A percentile compares a stretch with the other conserved stretches of the same genome.
These are phyloP conservation scores for Apodemus speciosus DNA, from an alignment of 2,113 vertebrate species.

Conservation along the genomic window DNA sequence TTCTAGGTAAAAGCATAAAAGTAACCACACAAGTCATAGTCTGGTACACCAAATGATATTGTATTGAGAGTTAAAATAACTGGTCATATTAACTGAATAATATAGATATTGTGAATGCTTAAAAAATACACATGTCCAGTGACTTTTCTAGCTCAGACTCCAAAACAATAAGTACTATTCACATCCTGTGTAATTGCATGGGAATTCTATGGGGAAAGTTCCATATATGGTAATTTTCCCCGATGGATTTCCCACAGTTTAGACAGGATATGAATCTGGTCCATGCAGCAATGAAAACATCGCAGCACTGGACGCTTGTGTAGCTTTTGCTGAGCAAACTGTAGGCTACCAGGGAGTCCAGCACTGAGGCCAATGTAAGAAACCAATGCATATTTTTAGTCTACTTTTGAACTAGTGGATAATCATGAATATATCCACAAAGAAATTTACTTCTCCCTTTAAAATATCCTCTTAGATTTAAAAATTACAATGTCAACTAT, in stretches of 20 bases:
- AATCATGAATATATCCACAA: conserved; percentile 58
- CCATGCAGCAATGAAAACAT: conserved; percentile 72
- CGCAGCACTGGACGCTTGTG: conserved; percentile 54
- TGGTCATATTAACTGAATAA: conserved; percentile 39
- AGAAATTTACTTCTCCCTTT: conserved; percentile 21
- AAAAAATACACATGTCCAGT: conserved; percentile 60
- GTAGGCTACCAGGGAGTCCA: conserved; percentile 46
- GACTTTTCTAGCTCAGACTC: conserved; percentile 54
- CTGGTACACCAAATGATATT: background rate
- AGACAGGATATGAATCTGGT: conserved; percentile 78
- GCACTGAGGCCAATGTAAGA: conserved; percentile 54
- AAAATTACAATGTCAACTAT: conserved; percentile 51
- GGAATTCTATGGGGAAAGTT: conserved; percentile 64
- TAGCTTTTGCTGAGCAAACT: conserved; percentile 61
- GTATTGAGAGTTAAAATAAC: conserved; percentile 3
- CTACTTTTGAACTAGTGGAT: conserved; percentile 40
- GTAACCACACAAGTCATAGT: conserved; percentile 15
- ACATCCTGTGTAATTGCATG: conserved; percentile 75
- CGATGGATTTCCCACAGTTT: conserved; percentile 58
- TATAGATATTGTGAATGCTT: conserved; percentile 45
- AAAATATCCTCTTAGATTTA: conserved; percentile 58
- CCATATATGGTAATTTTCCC: conserved; percentile 74
- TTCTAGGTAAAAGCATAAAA: conserved; percentile 60
- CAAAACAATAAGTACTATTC: conserved; percentile 69
- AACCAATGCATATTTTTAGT: conserved; percentile 53